phyloP scores from a whole-genome alignment of 2,888 invertebrate species.

The Leucophenga montana region DNA sequence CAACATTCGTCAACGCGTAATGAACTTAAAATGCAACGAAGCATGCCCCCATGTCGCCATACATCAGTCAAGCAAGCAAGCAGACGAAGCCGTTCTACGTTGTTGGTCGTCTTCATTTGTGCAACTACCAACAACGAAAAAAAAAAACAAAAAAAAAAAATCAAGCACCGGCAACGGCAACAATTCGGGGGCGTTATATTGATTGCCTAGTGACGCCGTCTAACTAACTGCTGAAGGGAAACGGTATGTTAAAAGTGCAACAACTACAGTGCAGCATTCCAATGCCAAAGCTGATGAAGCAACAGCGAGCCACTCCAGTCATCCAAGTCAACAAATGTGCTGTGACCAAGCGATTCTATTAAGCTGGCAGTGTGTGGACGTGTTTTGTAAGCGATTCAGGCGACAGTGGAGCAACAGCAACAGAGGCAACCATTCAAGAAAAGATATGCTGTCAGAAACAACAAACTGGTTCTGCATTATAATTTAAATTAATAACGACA shows the following conservation, averaged over 20 bases:
- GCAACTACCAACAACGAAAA: constrained; percentile 39
- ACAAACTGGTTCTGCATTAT: constrained; percentile 34
- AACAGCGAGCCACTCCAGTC: no score
- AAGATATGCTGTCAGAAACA: constrained; percentile 6
- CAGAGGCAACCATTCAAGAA: constrained; percentile 7
- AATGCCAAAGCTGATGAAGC: no score
- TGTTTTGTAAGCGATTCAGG: no score
- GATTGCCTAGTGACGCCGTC: neutral
- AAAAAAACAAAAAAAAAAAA: no score
- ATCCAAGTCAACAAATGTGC: no score
- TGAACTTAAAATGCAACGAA: constrained; percentile 69
- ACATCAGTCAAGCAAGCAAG: no score
- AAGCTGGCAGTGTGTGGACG: neutral
- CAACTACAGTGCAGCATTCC: neutral
- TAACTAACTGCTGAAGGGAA: neutral
- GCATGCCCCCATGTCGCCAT: constrained; percentile 49
- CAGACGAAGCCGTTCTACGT: neutral
- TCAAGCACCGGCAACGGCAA: neutral
- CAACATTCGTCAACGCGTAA: constrained; percentile 30
- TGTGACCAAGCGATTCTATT: constrained; percentile 11
- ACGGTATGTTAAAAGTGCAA: no score
- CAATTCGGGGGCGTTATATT: constrained; percentile 13
- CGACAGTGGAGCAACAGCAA: neutral
- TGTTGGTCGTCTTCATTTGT: constrained; percentile 46
- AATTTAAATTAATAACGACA: constrained; percentile 19